phyloP scores from a whole-genome alignment of 1,140 invertebrate species.

The Batillaria attramentaria region DNA sequence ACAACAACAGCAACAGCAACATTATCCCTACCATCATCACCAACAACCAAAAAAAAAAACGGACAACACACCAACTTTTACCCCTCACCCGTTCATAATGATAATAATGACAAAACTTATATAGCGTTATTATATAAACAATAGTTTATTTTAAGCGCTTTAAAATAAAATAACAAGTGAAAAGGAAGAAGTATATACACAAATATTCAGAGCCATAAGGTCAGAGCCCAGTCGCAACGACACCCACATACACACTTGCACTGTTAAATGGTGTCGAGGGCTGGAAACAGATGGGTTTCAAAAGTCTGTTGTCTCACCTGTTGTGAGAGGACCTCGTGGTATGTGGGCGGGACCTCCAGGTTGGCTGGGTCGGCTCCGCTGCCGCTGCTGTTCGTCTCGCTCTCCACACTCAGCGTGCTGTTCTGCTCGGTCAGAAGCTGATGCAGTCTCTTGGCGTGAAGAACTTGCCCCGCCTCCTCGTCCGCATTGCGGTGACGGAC shows the following conservation, averaged over 20 bases:
- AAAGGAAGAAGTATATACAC: neutral
- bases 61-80: too few species aligned
- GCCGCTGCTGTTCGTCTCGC: constrained; percentile 7
- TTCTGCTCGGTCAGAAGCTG: neutral
- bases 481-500: neutral
- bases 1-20: too few species aligned
- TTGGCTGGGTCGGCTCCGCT: neutral
- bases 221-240: neutral
- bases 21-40: too few species aligned
- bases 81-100: too few species aligned
- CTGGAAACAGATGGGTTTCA: neutral
- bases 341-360: constrained; percentile 17
- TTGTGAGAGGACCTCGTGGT: constrained; percentile 26
- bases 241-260: too few species aligned
- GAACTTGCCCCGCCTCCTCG: neutral
- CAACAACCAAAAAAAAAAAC: too few species aligned
- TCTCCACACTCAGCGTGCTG: neutral
- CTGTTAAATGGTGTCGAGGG: too few species aligned
- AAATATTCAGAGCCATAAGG: too few species aligned
- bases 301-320: neutral
- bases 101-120: too few species aligned
- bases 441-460: neutral
- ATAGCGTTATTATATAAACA: neutral
- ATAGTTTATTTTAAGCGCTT: neutral
- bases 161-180: neutral